These are phyloP conservation scores for Vanessa tameamea DNA, from an alignment of 1,140 invertebrate genomes.

Conservation along the genomic window DNA sequence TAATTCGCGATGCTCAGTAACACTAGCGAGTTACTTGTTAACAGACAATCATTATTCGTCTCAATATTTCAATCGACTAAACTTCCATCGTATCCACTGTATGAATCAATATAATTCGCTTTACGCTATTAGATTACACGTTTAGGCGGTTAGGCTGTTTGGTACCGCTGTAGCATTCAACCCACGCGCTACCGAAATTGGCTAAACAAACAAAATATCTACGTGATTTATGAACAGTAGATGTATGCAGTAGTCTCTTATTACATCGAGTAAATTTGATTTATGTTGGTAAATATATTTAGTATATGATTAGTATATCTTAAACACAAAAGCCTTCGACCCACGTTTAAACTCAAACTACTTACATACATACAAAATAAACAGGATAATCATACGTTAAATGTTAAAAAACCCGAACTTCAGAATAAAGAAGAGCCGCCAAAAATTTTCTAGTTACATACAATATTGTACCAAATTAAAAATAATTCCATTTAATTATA, in stretches of 20 bases:
- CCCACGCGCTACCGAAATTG: slow-evolving; percentile 24
- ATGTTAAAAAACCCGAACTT: too few relatives aligned
- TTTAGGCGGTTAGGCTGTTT: slow-evolving; percentile 10
- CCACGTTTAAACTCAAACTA: too few relatives aligned
- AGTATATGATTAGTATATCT: background rate
- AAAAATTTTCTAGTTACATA: too few relatives aligned
- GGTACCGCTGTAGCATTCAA: background rate
- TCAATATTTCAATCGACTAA: background rate
- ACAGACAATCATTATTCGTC: background rate
- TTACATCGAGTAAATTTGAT: slow-evolving; percentile 7
- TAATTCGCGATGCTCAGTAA: background rate
- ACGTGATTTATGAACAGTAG: slow-evolving; percentile 10
- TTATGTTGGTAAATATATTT: background rate
- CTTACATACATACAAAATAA: too few relatives aligned
- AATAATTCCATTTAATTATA: too few relatives aligned
- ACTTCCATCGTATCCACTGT: too few relatives aligned
- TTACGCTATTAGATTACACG: slow-evolving; percentile 21
- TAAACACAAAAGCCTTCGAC: background rate
- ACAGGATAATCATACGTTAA: too few relatives aligned
- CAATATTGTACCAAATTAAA: too few relatives aligned
- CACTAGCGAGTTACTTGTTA: too few relatives aligned
- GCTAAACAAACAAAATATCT: slow-evolving; percentile 16
- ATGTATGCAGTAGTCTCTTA: background rate
- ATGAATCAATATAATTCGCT: background rate
- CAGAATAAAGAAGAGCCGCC: too few relatives aligned